Conservation (phyloP, 2,113 vertebrate species). For the Emydura subglobosa region DNA sequence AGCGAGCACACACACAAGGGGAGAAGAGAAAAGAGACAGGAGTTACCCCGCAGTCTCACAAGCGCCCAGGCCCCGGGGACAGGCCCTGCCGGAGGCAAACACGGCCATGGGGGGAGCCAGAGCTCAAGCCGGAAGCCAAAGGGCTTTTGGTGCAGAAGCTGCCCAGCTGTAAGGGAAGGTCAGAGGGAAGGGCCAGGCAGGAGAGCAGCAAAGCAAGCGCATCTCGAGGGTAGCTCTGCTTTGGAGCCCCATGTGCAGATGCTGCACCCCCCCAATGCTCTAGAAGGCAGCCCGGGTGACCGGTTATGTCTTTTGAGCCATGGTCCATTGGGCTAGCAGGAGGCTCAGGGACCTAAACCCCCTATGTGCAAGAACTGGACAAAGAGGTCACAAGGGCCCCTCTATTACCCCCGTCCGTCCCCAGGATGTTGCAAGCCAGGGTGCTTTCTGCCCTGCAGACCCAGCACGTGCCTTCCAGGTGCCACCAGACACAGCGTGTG, state of each 20-base stretch:
- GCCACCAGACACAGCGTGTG: too few relatives aligned
- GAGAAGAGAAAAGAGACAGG: constrained; percentile 80
- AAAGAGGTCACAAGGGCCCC: not conserved
- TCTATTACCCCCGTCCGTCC: not conserved
- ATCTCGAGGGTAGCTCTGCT: not conserved
- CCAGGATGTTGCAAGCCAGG: not conserved
- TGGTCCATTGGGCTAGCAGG: too few relatives aligned
- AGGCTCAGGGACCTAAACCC: not conserved
- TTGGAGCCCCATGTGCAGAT: not conserved
- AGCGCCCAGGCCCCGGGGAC: constrained; percentile 34
- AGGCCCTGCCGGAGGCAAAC: not conserved
- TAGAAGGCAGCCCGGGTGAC: not conserved
- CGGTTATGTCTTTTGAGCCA: not conserved
- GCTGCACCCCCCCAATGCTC: not conserved
- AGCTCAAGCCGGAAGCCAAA: not conserved
- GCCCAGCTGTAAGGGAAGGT: not conserved
- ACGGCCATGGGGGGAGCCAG: not conserved
- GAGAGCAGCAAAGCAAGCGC: not conserved
- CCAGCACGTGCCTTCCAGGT: not conserved
- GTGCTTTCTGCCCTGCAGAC: not conserved
- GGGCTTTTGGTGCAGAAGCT: not conserved
- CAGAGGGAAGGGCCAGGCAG: not conserved
- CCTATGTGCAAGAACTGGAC: not conserved
- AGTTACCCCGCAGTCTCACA: constrained; percentile 59
- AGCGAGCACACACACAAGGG: constrained; percentile 82